These are phyloP conservation scores for Neosilurus hyrtlii DNA, from an alignment of 2,797 vertebrate genomes.

Conservation along the genomic window DNA sequence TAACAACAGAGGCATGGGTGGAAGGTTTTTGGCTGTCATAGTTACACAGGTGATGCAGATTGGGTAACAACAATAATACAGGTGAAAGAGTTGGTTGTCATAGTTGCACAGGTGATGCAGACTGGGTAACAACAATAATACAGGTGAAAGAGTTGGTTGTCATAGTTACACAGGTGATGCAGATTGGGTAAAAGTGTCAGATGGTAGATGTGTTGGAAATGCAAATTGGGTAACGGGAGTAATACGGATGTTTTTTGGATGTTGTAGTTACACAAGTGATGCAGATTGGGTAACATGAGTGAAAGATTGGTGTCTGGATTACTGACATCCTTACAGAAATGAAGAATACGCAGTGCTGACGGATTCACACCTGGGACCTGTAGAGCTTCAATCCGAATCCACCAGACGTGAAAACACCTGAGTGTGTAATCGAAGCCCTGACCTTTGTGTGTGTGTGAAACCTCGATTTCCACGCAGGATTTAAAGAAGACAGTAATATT, in stretches of 20 bases:
- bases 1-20: neutral
- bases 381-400: neutral
- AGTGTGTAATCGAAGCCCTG: neutral
- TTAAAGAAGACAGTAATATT: neutral
- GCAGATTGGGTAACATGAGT: neutral
- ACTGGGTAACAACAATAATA: neutral
- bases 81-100: too few relatives aligned
- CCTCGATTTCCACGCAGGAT: slow-evolving; percentile 44
- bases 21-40: too few relatives aligned
- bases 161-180: neutral
- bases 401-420: neutral
- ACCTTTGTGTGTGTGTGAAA: slow-evolving; percentile 18
- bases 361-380: too few relatives aligned
- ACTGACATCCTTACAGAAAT: neutral
- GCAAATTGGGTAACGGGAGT: neutral
- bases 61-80: neutral
- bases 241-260: too few relatives aligned
- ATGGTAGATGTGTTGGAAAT: too few relatives aligned
- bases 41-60: neutral
- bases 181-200: neutral
- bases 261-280: neutral
- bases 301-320: neutral
- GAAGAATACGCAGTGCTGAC: too few relatives aligned
- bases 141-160: too few relatives aligned
- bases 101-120: neutral